phyloP scores from a whole-genome alignment of 2,113 vertebrate genomes.

The Bos indicus region DNA sequence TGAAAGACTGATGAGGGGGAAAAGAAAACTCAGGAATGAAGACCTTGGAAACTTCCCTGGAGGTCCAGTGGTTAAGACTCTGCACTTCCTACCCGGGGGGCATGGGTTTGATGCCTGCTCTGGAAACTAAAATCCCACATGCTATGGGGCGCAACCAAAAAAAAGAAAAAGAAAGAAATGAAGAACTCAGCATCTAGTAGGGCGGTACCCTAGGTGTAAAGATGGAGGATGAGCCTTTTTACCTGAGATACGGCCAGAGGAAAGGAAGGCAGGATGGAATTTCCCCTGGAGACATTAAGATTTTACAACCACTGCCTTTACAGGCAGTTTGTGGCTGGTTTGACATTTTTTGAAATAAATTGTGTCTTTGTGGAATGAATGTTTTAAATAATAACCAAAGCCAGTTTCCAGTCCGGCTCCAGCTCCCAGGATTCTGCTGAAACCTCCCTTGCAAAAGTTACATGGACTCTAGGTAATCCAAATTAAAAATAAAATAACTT shows the following conservation, averaged over 20 bases:
- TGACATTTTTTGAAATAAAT: slow-evolving; percentile 40
- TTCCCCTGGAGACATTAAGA: background rate
- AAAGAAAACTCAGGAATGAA: too few relatives aligned
- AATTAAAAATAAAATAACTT: slow-evolving; percentile 66
- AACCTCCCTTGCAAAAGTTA: background rate
- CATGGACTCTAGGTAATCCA: background rate
- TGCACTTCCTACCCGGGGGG: background rate
- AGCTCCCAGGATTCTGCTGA: background rate
- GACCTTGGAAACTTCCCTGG: background rate
- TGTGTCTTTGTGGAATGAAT: slow-evolving; percentile 1
- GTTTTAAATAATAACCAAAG: slow-evolving; percentile 56
- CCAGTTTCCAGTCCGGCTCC: slow-evolving; percentile 14
- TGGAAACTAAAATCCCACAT: background rate
- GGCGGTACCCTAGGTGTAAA: accelerated
- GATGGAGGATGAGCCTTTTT: accelerated
- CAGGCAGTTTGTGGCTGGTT: background rate
- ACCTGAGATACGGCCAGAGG: accelerated
- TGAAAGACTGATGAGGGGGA: background rate
- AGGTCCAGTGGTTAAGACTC: background rate
- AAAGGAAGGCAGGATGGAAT: background rate
- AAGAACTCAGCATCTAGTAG: background rate
- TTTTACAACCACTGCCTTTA: background rate
- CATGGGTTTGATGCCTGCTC: background rate
- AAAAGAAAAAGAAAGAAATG: background rate
- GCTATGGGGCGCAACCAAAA: background rate